Conservation (phyloP, 2,888 invertebrate species). For the Cryptus armator region DNA sequence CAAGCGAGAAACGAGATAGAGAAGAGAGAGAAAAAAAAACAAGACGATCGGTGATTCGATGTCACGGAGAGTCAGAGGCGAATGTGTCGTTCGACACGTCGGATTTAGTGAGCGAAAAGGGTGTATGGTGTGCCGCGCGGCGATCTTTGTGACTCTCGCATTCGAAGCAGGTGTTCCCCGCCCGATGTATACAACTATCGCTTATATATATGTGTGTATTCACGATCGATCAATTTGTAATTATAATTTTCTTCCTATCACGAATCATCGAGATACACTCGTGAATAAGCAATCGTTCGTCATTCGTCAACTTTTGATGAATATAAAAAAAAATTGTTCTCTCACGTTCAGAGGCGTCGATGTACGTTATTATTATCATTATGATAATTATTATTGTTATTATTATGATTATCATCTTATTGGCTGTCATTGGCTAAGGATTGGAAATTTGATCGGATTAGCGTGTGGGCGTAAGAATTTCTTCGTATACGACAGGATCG, state of each 20-base stretch:
- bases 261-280: constrained; percentile 5
- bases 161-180: constrained; percentile 56
- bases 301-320: background rate
- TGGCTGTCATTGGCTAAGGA: constrained; percentile 9
- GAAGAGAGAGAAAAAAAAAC: constrained; percentile 27
- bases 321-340: constrained; percentile 5
- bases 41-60: constrained; percentile 69
- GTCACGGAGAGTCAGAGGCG: constrained; percentile 43
- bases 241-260: constrained; percentile 51
- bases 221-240: constrained; percentile 58
- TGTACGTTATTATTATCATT: constrained; percentile 7
- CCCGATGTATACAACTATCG: constrained; percentile 10
- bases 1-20: constrained; percentile 65
- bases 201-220: background rate
- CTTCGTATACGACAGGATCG: background rate
- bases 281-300: constrained; percentile 38
- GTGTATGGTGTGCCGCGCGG: constrained; percentile 13
- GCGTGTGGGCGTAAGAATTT: constrained; percentile 37
- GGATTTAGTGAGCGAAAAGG: constrained; percentile 53
- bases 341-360: constrained; percentile 15
- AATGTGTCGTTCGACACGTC: constrained; percentile 65
- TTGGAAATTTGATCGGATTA: constrained; percentile 56
- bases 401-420: constrained; percentile 28
- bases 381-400: background rate
- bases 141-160: constrained; percentile 42